A percentile compares a stretch with the other conserved stretches of the same genome.
Conservation (phyloP, 2,888 invertebrate species). For the Orthosia incerta region DNA sequence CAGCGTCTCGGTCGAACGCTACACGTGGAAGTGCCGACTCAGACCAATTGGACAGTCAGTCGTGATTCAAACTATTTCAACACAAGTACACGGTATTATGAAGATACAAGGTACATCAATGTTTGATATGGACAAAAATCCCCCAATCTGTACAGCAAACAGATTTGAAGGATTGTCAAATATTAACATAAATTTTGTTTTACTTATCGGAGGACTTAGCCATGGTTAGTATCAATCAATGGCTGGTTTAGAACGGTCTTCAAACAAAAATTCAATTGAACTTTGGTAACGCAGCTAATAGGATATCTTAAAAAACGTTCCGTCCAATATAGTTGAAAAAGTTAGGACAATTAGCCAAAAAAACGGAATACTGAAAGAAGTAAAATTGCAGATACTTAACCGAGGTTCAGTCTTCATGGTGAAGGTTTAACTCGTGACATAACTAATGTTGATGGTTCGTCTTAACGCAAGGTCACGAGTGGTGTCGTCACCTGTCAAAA, state of each 20-base stretch:
- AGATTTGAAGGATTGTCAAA: constrained; percentile 28
- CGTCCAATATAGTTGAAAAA: constrained; percentile 1
- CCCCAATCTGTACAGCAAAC: background rate
- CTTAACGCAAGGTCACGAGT: constrained; percentile 36
- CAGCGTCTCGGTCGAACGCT: constrained; percentile 83
- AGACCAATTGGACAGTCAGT: constrained; percentile 51
- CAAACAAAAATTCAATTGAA: constrained; percentile 22
- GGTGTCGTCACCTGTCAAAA: constrained; percentile 24
- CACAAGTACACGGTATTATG: constrained; percentile 6
- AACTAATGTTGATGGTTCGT: constrained; percentile 27
- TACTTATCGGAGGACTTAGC: background rate
- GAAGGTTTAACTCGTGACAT: constrained; percentile 44
- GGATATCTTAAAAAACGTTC: background rate
- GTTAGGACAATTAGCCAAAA: constrained; percentile 3
- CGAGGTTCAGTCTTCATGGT: constrained; percentile 29
- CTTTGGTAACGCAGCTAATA: background rate
- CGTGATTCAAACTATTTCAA: constrained; percentile 52
- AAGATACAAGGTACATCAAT: constrained; percentile 7
- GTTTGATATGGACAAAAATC: background rate
- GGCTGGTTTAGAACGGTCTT: constrained; percentile 24
- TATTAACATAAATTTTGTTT: constrained; percentile 17
- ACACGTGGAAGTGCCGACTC: constrained; percentile 78
- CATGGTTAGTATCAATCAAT: constrained; percentile 4
- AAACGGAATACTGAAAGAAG: constrained; percentile 28
- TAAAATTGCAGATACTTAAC: constrained; percentile 13